Percentiles rank a stretch among this genome's conserved stretches.
These are phyloP conservation scores for Aplysina aerophoba DNA, from an alignment of 37 sponge, comb jelly and placozoan species.

Conservation along the genomic window DNA sequence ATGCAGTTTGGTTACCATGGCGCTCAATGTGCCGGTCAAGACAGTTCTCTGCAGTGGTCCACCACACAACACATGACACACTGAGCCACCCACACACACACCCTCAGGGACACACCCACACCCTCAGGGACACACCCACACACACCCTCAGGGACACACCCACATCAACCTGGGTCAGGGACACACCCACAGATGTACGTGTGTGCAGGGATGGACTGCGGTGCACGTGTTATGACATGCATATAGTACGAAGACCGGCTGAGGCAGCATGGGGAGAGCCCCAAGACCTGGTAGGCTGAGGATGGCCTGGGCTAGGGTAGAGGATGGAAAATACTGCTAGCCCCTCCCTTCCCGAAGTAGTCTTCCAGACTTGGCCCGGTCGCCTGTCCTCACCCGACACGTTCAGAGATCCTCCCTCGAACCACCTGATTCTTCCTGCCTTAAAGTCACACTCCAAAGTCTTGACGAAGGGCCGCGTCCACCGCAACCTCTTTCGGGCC, in stretches of 20 bases:
- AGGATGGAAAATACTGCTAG: not conserved
- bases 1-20: constrained; percentile 72
- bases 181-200: too few relatives aligned
- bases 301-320: not conserved
- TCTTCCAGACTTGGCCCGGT: not conserved
- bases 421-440: constrained; percentile 82
- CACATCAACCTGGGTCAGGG: too few relatives aligned
- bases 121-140: too few relatives aligned
- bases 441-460: constrained; percentile 82
- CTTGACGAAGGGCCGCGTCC: constrained; percentile 80
- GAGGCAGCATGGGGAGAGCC: too few relatives aligned
- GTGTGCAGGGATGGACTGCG: too few relatives aligned
- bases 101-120: not conserved
- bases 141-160: too few relatives aligned
- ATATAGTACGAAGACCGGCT: not conserved
- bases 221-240: not conserved
- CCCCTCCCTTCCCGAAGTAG: not conserved
- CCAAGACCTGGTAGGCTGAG: too few relatives aligned
- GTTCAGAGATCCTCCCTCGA: constrained; percentile 84
- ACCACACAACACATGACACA: not conserved
- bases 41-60: constrained; percentile 71
- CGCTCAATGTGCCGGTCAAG: constrained; percentile 81
- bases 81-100: not conserved
- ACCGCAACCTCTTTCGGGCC: constrained; percentile 69
- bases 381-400: constrained; percentile 71